Evolutionary conservation across 2,113 vertebrate species (phyloP).

Genomic region (Albula goreensis): DNA sequence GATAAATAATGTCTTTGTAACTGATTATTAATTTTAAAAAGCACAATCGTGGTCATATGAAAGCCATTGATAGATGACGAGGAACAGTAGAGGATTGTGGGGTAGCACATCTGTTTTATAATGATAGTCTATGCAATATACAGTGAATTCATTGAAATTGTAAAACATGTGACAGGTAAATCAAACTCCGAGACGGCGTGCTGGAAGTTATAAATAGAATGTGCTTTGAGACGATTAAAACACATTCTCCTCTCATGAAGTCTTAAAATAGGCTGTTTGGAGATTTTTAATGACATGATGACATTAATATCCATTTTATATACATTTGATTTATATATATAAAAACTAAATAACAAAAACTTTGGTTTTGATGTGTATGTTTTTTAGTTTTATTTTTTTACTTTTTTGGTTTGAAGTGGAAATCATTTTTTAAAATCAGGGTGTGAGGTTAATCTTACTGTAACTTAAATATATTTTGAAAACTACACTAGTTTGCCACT

Average conservation of each 20-base stretch:
- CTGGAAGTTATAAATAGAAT: slow-evolving; percentile 28
- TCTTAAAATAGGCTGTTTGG: slow-evolving; percentile 19
- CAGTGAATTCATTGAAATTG: slow-evolving; percentile 20
- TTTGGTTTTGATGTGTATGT: slow-evolving; percentile 27
- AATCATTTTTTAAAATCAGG: slow-evolving; percentile 3
- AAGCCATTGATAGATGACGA: background rate
- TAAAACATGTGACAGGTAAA: slow-evolving; percentile 31
- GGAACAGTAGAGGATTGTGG: background rate
- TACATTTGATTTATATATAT: slow-evolving; percentile 10
- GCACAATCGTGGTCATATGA: slow-evolving; percentile 20
- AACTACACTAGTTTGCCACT: background rate
- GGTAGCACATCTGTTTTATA: slow-evolving; percentile 19
- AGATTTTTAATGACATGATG: slow-evolving; percentile 8
- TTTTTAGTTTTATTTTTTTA: slow-evolving; percentile 37
- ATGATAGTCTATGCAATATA: slow-evolving; percentile 67
- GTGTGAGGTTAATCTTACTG: background rate
- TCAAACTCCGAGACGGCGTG: slow-evolving; percentile 37
- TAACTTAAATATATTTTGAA: background rate
- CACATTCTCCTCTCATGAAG: slow-evolving; percentile 16
- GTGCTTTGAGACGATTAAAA: slow-evolving; percentile 20
- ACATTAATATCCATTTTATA: slow-evolving; percentile 7
- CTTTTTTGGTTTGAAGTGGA: background rate
- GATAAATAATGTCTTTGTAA: slow-evolving; percentile 1
- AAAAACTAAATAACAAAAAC: background rate
- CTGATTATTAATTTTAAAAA: slow-evolving; percentile 1